Evolutionary conservation across 2,797 vertebrate genomes (phyloP).

Genomic region (Siniperca obscura): DNA sequence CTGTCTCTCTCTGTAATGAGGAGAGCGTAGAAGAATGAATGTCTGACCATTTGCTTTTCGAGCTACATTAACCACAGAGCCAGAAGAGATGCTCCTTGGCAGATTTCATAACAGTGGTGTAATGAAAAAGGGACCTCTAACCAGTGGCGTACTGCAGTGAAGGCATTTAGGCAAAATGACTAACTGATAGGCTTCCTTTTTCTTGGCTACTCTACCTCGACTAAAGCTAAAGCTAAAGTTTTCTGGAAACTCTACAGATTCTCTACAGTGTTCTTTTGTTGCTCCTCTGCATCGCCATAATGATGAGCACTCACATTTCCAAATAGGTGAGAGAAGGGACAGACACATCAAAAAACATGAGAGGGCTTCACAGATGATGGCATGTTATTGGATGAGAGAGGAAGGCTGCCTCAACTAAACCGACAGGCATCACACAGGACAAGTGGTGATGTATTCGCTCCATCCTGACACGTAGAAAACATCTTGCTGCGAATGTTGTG

Average conservation of each 20-base stretch:
- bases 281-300: slow-evolving; percentile 20
- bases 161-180: slow-evolving; percentile 68
- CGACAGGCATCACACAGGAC: slow-evolving; percentile 43
- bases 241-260: slow-evolving; percentile 29
- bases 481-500: slow-evolving; percentile 45
- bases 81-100: slow-evolving; percentile 74
- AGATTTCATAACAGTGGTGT: slow-evolving; percentile 81
- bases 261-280: slow-evolving; percentile 18
- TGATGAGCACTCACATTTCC: slow-evolving; percentile 29
- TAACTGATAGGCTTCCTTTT: slow-evolving; percentile 52
- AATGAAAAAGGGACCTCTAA: slow-evolving; percentile 74
- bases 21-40: slow-evolving; percentile 71
- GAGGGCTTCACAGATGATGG: slow-evolving; percentile 10
- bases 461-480: slow-evolving; percentile 35
- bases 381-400: slow-evolving; percentile 39
- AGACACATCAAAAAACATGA: slow-evolving; percentile 15
- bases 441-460: slow-evolving; percentile 47
- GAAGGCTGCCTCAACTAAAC: slow-evolving; percentile 26
- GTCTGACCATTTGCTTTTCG: slow-evolving; percentile 82
- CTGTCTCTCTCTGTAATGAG: slow-evolving; percentile 75
- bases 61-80: slow-evolving; percentile 83
- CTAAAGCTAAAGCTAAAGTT: slow-evolving; percentile 36
- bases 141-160: slow-evolving; percentile 61
- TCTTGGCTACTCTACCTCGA: slow-evolving; percentile 15
- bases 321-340: slow-evolving; percentile 22